Evolutionary conservation across 1,140 invertebrate genomes (phyloP), one percentile per base, ranked within the genome.

Genomic region (Plodia interpunctella): DNA sequence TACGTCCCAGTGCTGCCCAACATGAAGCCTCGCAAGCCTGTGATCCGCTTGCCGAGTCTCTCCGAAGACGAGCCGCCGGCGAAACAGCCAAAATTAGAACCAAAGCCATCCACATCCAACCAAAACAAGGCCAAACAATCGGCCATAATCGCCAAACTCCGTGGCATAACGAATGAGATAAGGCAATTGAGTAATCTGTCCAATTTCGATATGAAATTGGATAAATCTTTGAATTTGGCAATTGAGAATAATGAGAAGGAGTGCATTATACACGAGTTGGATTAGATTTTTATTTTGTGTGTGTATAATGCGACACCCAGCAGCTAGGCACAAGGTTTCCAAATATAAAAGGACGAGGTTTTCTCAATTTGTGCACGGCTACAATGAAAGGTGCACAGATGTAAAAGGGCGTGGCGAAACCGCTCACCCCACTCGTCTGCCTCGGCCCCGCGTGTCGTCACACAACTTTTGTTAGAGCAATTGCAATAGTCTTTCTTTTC

Each of bases 11-110:
- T 76, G 25, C 52, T 80, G 28, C 80, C 83, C 20, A 88, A 88
- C 66, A 88, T 88, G 17, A 86, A 86, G 49, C 85, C 85, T 1
- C 66, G 85, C 0, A 83, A 86, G 44, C 74, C 85, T 0, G 53
- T 73, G 3, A 85, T 88, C 44, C 13, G 80, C 15, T 54, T 88
- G 21, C 85, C 85, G 0, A 86, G 80, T n/a, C 55, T 84, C 0
- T 77, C 78, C 0, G 78, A 82, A 49, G 82, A 76, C 8, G 73
- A 68, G 20, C 60, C 68, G 5, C 38, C 70, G 9, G 19, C 65
- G 25, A 56, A 66, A 28, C 5, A 57, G 13, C 38, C 30, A 8
- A 67, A 65, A 51, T n/a, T 32, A 0, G 67, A 69, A 10, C 53
- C 35, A 0, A 13, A 44, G 38, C 75, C 83, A 0, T 80, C 80